Conservation (phyloP, 2,888 invertebrate genomes). For the Ophonus ardosiacus region DNA sequence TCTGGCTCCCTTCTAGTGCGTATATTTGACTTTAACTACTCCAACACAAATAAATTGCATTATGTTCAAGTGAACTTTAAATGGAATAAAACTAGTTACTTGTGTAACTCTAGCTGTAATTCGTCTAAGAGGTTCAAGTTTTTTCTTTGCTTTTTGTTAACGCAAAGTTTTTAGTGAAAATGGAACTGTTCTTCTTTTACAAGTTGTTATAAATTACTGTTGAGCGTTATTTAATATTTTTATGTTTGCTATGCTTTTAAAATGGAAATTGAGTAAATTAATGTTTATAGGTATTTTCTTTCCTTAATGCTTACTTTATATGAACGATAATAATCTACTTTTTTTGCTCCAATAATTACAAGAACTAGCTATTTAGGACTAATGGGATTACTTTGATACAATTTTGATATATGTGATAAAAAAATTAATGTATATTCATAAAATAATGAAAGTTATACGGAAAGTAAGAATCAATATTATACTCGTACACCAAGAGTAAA, state of each 20-base stretch:
- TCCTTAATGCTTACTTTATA: not conserved
- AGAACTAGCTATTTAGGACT: not conserved
- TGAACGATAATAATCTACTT: not conserved
- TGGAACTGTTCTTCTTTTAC: not conserved
- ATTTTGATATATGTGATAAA: not conserved
- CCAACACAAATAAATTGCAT: constrained; percentile 20
- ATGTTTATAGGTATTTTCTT: not conserved
- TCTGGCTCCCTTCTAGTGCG: not conserved
- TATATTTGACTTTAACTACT: constrained; percentile 15
- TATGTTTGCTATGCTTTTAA: not conserved
- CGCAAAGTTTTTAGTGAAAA: constrained; percentile 3
- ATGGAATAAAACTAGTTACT: not conserved
- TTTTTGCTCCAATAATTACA: not conserved
- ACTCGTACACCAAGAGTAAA: too few species aligned
- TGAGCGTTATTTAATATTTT: not conserved
- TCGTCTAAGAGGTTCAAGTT: not conserved
- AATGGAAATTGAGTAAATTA: not conserved
- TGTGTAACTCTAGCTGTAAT: too few species aligned
- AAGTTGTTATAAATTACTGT: not conserved
- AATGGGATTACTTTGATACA: not conserved
- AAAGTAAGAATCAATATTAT: too few species aligned
- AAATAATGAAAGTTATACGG: not conserved
- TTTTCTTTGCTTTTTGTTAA: not conserved
- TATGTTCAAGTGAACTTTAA: constrained; percentile 10
- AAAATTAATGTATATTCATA: not conserved